Percentiles rank a stretch among this genome's conserved stretches.
phyloP scores from a whole-genome alignment of 1,140 invertebrate genomes.

The Hyposmocoma kahamanoa region DNA sequence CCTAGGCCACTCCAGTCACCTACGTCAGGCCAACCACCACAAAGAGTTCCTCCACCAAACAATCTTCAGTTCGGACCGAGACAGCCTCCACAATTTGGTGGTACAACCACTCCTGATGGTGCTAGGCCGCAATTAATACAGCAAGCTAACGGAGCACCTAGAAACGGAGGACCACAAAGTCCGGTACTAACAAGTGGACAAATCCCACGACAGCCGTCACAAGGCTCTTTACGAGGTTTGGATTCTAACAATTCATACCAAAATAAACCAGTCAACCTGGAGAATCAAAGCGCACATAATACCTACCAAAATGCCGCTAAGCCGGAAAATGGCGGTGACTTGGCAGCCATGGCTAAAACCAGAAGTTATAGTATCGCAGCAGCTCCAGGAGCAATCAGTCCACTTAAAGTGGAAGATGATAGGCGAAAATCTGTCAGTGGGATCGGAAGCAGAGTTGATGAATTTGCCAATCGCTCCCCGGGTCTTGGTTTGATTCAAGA shows the following conservation, averaged over 20 bases:
- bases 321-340: constrained; percentile 44
- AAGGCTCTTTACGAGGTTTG: constrained; percentile 48
- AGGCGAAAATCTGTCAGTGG: constrained; percentile 62
- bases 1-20: constrained; percentile 43
- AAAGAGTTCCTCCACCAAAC: constrained; percentile 51
- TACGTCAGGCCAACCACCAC: constrained; percentile 29
- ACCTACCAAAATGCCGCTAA: constrained; percentile 42
- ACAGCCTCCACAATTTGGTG: constrained; percentile 43
- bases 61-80: constrained; percentile 63
- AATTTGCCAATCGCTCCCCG: constrained; percentile 44
- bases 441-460: constrained; percentile 54
- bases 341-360: constrained; percentile 50
- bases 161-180: constrained; percentile 24
- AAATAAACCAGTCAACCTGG: constrained; percentile 65
- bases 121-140: constrained; percentile 27
- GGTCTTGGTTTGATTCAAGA: constrained; percentile 68
- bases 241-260: constrained; percentile 32
- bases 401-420: constrained; percentile 63
- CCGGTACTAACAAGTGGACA: constrained; percentile 23
- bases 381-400: constrained; percentile 57
- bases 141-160: constrained; percentile 39
- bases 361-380: constrained; percentile 71
- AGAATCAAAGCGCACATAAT: constrained; percentile 48
- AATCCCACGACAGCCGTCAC: constrained; percentile 57
- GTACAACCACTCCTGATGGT: constrained; percentile 41